phyloP scores from a whole-genome alignment of 1,140 invertebrate species.

The Antheraea mylitta region DNA sequence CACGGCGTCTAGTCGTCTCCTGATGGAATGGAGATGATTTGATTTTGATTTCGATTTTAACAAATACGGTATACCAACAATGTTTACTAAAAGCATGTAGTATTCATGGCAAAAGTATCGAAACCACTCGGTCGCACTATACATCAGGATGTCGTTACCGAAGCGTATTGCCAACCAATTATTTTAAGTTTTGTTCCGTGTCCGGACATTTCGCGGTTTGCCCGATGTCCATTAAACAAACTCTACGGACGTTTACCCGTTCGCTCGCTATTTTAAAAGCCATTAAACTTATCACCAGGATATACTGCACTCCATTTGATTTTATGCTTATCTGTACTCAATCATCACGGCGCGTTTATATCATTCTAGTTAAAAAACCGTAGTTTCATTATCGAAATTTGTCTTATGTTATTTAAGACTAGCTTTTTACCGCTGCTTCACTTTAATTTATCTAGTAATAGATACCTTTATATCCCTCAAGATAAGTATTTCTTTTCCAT shows the following conservation, averaged over 20 bases:
- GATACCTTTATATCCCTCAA: too few species aligned
- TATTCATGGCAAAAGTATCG: constrained; percentile 42
- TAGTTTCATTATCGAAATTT: too few species aligned
- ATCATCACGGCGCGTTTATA: not conserved
- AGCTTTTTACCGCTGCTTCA: too few species aligned
- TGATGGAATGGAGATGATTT: too few species aligned
- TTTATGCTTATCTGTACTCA: not conserved
- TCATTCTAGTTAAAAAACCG: too few species aligned
- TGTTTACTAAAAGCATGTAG: not conserved
- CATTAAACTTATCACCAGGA: constrained; percentile 28
- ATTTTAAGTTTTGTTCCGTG: constrained; percentile 77
- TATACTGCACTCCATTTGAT: not conserved
- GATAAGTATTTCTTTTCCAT: too few species aligned
- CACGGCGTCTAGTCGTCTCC: too few species aligned
- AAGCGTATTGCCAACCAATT: constrained; percentile 65
- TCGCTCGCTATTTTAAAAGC: constrained; percentile 46
- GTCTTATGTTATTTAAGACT: too few species aligned
- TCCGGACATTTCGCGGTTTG: constrained; percentile 68
- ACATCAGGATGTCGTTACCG: constrained; percentile 27
- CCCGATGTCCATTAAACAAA: constrained; percentile 63
- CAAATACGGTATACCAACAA: too few species aligned
- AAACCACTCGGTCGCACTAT: constrained; percentile 20
- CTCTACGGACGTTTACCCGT: constrained; percentile 27
- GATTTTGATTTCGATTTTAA: too few species aligned
- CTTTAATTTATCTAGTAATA: too few species aligned